phyloP scores from a whole-genome alignment of 2,113 vertebrate genomes.

The Numida meleagris region DNA sequence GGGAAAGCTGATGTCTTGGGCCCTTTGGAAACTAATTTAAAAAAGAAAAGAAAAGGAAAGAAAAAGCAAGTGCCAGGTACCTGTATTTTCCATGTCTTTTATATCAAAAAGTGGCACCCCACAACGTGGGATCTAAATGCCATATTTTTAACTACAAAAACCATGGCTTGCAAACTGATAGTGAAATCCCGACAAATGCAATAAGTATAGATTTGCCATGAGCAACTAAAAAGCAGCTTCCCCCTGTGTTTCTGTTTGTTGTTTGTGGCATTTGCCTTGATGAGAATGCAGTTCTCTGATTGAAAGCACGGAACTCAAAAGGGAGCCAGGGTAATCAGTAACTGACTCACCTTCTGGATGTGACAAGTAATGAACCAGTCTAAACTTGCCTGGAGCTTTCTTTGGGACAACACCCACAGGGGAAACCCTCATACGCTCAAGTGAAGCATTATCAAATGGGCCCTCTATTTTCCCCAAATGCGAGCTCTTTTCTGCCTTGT shows the following conservation, averaged over 20 bases:
- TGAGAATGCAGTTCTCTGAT: not conserved
- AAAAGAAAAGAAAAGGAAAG: not conserved
- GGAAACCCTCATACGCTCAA: conserved; percentile 68
- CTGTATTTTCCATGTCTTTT: not conserved
- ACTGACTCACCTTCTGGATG: conserved; percentile 75
- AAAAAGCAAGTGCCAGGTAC: not conserved
- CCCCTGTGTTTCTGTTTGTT: not conserved
- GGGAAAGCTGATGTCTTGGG: not conserved
- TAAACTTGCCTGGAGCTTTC: conserved; percentile 79
- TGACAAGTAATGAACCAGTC: conserved; percentile 76
- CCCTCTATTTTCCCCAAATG: conserved; percentile 49
- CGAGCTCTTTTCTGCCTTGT: conserved; percentile 59
- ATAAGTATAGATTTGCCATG: not conserved
- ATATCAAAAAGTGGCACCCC: not conserved
- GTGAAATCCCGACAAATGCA: not conserved
- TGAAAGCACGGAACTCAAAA: conserved; percentile 49
- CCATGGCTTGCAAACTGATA: rapidly evolving
- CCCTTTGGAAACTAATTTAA: not conserved
- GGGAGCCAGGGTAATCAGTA: conserved; percentile 67
- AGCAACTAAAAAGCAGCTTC: not conserved
- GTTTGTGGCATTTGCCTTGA: not conserved
- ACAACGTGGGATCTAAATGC: not conserved
- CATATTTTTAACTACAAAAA: not conserved
- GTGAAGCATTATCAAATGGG: conserved; percentile 75
- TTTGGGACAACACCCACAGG: conserved; percentile 74